Conservation (phyloP, 2,113 vertebrate species). For the Elgaria multicarinata region DNA sequence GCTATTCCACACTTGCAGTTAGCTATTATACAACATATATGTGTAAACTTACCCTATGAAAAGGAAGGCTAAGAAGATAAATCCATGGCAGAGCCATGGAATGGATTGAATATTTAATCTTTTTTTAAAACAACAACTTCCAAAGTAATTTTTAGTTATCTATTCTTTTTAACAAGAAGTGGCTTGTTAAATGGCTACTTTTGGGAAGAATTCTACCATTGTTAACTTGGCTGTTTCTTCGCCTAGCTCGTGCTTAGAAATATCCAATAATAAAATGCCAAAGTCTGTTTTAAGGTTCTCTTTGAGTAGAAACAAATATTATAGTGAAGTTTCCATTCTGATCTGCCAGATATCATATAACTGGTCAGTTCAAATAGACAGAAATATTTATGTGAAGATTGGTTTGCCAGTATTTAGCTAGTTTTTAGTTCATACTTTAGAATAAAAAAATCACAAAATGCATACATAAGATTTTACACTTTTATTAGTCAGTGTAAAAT, state of each 20-base stretch:
- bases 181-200: background rate
- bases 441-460: background rate
- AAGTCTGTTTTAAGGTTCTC: background rate
- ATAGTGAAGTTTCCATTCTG: background rate
- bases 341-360: background rate
- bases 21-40: background rate
- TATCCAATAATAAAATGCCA: background rate
- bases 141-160: background rate
- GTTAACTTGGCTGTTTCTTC: background rate
- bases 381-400: background rate
- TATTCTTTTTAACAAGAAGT: background rate
- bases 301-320: background rate
- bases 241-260: background rate
- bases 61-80: background rate
- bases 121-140: background rate
- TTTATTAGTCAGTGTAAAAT: background rate
- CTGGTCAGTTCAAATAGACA: slow-evolving; percentile 18
- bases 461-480: background rate
- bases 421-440: background rate
- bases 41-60: background rate
- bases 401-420: slow-evolving; percentile 1
- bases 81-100: background rate
- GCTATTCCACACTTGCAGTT: background rate
- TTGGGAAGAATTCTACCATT: background rate
- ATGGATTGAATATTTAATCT: background rate